phyloP scores from a whole-genome alignment of 2,888 invertebrate genomes.

The Marronus borbonicus region DNA sequence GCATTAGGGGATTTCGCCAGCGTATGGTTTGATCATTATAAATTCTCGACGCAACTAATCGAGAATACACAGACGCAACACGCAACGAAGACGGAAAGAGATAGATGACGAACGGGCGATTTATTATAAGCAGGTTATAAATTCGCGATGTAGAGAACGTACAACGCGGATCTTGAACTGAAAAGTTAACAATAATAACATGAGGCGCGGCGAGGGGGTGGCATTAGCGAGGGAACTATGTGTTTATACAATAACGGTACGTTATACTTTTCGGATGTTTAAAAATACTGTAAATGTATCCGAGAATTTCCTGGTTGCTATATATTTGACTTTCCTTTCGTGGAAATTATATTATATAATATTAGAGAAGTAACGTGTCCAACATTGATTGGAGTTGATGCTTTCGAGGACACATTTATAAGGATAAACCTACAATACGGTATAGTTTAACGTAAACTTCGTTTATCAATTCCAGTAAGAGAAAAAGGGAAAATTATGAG shows the following conservation, averaged over 20 bases:
- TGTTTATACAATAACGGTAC: slow-evolving; percentile 9
- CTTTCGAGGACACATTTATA: no score
- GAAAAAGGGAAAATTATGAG: no score
- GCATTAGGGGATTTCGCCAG: background rate
- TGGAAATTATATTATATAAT: background rate
- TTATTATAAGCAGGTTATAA: slow-evolving; percentile 39
- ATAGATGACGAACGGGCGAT: slow-evolving; percentile 11
- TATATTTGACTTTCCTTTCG: background rate
- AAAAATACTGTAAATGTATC: slow-evolving; percentile 14
- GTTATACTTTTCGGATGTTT: slow-evolving; percentile 18
- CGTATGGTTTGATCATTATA: slow-evolving; percentile 18
- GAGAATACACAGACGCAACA: background rate
- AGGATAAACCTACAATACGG: no score
- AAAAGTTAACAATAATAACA: slow-evolving; percentile 30
- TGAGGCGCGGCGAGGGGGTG: slow-evolving; percentile 2
- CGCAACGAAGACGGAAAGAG: background rate
- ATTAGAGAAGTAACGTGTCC: no score
- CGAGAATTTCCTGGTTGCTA: background rate
- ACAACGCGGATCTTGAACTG: slow-evolving; percentile 34
- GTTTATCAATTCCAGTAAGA: no score
- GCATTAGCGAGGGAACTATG: background rate
- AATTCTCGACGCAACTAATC: slow-evolving; percentile 1
- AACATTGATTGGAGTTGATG: no score
- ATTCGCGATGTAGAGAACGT: slow-evolving; percentile 10
- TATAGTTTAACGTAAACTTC: no score